Conservation (phyloP, 2,113 vertebrate species). For the Rhinogobius similis region DNA sequence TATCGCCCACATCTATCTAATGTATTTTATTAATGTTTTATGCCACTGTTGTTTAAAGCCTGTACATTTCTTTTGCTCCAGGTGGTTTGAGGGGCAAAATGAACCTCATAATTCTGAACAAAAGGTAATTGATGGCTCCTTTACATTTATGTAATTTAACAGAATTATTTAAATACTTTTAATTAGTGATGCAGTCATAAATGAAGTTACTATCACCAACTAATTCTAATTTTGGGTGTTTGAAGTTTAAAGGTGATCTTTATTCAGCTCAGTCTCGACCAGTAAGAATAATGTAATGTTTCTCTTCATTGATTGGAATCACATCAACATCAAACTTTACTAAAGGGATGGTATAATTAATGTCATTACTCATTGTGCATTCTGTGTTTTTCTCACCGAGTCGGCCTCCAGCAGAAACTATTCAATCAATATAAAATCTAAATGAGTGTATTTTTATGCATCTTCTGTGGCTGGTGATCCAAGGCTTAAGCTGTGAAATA, state of each 20-base stretch:
- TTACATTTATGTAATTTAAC: not conserved
- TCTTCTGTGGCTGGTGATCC: constrained; percentile 60
- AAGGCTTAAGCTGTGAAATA: constrained; percentile 68
- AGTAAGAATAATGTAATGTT: no score
- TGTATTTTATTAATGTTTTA: not conserved
- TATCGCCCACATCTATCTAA: no score
- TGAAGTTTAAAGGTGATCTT: no score
- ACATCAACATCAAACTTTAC: not conserved
- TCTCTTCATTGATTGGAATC: constrained; percentile 30
- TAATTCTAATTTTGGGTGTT: no score
- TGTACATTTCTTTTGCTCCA: not conserved
- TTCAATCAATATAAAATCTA: constrained; percentile 67
- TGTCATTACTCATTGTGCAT: not conserved
- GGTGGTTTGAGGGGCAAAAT: not conserved
- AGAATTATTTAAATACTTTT: not conserved
- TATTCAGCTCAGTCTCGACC: no score
- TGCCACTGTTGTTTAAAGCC: not conserved
- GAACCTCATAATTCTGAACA: not conserved
- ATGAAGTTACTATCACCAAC: no score
- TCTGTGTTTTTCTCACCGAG: constrained; percentile 15
- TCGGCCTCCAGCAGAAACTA: constrained; percentile 42
- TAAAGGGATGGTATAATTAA: not conserved
- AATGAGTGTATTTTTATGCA: constrained; percentile 62
- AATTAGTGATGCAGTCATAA: no score
- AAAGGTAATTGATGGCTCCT: not conserved